Percentiles rank a stretch among this genome's conserved stretches.
phyloP scores from a whole-genome alignment of 2,797 vertebrate genomes.

The Acridotheres tristis region DNA sequence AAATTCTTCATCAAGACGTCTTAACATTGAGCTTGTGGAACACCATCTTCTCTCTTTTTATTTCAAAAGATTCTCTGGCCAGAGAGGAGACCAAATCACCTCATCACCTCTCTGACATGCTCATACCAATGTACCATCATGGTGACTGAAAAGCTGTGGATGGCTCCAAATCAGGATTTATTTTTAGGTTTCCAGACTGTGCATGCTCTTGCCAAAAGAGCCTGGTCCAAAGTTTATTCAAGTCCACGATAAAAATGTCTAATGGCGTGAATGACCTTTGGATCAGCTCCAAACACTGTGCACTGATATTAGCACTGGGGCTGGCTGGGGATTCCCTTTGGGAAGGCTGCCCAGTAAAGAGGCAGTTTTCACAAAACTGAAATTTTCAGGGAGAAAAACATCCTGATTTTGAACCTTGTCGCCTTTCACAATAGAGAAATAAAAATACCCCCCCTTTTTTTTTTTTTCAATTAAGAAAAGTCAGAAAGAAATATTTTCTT shows the following conservation, averaged over 20 bases:
- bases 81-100: not conserved
- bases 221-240: slow-evolving; percentile 61
- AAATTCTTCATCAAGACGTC: slow-evolving; percentile 1
- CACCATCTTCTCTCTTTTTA: not conserved
- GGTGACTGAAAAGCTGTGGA: slow-evolving; percentile 27
- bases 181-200: slow-evolving; percentile 56
- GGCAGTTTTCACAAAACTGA: slow-evolving; percentile 34
- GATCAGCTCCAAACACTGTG: slow-evolving; percentile 44
- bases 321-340: slow-evolving; percentile 64
- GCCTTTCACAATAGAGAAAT: slow-evolving; percentile 22
- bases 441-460: not conserved
- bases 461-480: not conserved
- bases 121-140: not conserved
- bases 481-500: slow-evolving; percentile 24
- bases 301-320: slow-evolving; percentile 51
- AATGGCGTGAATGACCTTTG: slow-evolving; percentile 58
- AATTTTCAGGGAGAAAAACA: slow-evolving; percentile 57
- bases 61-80: not conserved
- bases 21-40: not conserved
- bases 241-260: slow-evolving; percentile 61
- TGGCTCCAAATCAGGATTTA: slow-evolving; percentile 38
- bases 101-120: not conserved
- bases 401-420: slow-evolving; percentile 21
- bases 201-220: slow-evolving; percentile 51
- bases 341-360: slow-evolving; percentile 58